Evolutionary conservation across 2,113 vertebrate species (phyloP).

Genomic region (Pseudois nayaur): DNA sequence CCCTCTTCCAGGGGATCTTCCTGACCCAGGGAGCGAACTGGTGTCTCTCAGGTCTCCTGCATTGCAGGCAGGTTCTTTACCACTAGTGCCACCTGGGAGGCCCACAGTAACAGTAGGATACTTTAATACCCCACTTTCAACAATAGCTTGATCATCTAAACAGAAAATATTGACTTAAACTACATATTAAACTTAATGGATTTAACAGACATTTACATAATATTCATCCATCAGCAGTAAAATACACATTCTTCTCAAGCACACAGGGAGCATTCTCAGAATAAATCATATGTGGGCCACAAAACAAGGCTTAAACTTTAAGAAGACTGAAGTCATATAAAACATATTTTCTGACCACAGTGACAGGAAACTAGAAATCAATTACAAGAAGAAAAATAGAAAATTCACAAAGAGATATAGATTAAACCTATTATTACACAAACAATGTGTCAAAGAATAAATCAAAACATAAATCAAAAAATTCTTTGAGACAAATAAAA

Average conservation of each 20-base stretch:
- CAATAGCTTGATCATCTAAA: not conserved
- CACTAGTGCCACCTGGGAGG: not conserved
- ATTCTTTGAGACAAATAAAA: not conserved
- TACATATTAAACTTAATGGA: not conserved
- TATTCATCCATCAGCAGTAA: not conserved
- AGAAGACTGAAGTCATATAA: not conserved
- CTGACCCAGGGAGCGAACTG: not conserved
- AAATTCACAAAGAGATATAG: not conserved
- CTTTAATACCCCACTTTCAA: not conserved
- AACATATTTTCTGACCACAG: not conserved
- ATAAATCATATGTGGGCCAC: not conserved
- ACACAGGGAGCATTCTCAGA: not conserved
- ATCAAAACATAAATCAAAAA: not conserved
- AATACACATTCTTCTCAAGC: not conserved
- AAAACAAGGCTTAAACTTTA: not conserved
- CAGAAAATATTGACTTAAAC: not conserved
- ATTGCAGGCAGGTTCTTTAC: not conserved
- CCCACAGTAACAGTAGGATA: not conserved
- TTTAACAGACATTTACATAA: not conserved
- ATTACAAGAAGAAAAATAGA: not conserved
- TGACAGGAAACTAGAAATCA: not conserved
- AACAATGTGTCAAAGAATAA: not conserved
- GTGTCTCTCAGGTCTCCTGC: not conserved
- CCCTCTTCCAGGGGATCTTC: not conserved
- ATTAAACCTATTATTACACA: not conserved